Conservation (phyloP, 1,140 invertebrate species). For the Coelopa frigida region DNA sequence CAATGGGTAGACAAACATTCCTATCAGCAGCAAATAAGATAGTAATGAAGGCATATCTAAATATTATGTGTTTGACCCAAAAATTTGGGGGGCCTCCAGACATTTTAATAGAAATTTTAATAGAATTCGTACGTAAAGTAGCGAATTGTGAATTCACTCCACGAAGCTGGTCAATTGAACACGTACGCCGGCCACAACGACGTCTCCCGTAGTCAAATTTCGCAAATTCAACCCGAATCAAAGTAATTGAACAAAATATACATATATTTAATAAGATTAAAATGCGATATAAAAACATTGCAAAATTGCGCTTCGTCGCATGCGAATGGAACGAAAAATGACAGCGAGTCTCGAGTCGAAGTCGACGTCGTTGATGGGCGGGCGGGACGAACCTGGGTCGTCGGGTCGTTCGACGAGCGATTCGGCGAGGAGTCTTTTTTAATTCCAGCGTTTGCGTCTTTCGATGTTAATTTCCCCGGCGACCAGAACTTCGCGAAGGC, state of each 20-base stretch:
- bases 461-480: slow-evolving; percentile 11
- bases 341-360: neutral
- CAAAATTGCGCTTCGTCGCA: neutral
- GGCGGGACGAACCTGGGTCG: too few relatives aligned
- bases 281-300: neutral
- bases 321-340: neutral
- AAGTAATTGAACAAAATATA: neutral
- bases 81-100: too few relatives aligned
- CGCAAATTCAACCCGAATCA: neutral
- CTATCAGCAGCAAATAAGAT: too few relatives aligned
- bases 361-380: too few relatives aligned
- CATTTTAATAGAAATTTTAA: too few relatives aligned
- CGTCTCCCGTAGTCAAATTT: neutral
- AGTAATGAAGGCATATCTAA: too few relatives aligned
- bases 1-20: too few relatives aligned
- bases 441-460: slow-evolving; percentile 18
- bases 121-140: too few relatives aligned
- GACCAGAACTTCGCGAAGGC: neutral
- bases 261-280: neutral
- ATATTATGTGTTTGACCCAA: too few relatives aligned
- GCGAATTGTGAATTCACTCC: neutral
- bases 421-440: too few relatives aligned
- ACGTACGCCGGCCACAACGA: neutral
- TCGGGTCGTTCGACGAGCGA: too few relatives aligned
- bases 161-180: neutral